Evolutionary conservation across 2,888 invertebrate genomes (phyloP).

Genomic region (Aradus depressus): DNA sequence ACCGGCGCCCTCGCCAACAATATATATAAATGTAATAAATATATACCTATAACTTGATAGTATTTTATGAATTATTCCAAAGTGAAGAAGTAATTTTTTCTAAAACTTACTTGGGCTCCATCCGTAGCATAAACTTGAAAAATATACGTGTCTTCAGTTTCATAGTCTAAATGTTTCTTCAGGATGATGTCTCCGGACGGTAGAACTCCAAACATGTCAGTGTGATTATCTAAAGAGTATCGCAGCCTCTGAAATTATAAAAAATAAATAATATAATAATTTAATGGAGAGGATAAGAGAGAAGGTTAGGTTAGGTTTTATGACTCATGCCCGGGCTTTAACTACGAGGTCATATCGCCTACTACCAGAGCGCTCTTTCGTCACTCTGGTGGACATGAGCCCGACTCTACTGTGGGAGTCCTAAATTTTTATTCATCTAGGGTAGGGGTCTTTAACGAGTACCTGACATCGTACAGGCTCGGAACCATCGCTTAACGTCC

Average conservation of each 20-base stretch:
- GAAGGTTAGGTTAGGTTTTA: neutral
- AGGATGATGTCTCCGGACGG: constrained; percentile 69
- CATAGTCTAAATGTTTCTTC: constrained; percentile 65
- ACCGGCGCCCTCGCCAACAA: no score
- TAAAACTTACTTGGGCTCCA: constrained; percentile 56
- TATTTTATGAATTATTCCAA: neutral
- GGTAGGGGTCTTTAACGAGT: no score
- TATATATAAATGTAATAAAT: neutral
- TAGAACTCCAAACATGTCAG: constrained; percentile 65
- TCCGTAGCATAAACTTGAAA: constrained; percentile 77
- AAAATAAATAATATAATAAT: constrained; percentile 4
- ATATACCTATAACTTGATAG: neutral
- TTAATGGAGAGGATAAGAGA: neutral
- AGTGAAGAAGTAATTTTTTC: no score
- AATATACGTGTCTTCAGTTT: constrained; percentile 54
- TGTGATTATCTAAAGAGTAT: constrained; percentile 59
- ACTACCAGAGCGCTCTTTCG: no score
- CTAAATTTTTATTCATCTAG: no score
- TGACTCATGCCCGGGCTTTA: no score
- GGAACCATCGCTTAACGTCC: no score
- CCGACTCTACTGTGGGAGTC: no score
- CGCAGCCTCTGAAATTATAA: constrained; percentile 46
- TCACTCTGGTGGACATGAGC: no score
- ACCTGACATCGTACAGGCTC: no score
- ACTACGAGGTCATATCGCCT: no score